Percentiles rank a stretch among this genome's conserved stretches.
phyloP scores from a whole-genome alignment of 2,888 invertebrate species.

The Caenorhabditis panamensis region DNA sequence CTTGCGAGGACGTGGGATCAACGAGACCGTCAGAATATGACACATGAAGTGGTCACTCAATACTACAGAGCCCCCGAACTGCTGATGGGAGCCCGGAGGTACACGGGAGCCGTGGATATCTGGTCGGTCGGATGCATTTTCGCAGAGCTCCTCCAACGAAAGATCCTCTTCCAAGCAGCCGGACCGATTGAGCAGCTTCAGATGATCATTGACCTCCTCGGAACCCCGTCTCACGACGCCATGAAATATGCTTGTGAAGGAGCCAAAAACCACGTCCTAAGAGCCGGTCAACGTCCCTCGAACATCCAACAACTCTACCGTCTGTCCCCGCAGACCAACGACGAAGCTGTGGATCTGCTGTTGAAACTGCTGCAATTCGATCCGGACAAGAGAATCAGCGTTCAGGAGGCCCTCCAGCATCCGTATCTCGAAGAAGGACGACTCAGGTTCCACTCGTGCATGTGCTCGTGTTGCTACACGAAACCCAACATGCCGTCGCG shows the following conservation, averaged over 20 bases:
- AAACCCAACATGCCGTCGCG: conserved; percentile 67
- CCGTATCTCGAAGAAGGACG: conserved; percentile 98
- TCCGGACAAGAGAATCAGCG: conserved; percentile 89
- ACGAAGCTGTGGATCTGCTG: conserved; percentile 97
- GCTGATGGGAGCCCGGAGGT: conserved; percentile 94
- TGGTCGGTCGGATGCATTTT: conserved; percentile 99
- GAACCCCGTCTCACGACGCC: conserved; percentile 95
- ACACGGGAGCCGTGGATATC: conserved; percentile 96
- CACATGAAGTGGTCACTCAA: conserved; percentile 99
- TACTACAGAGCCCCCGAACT: conserved; percentile 99
- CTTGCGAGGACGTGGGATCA: conserved; percentile 97
- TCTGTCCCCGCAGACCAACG: conserved; percentile 93
- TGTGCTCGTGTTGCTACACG: conserved; percentile 94
- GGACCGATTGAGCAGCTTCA: conserved; percentile 98
- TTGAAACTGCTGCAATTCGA: conserved; percentile 98
- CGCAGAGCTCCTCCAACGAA: conserved; percentile 94
- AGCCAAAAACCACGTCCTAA: conserved; percentile 89
- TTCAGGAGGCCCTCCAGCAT: conserved; percentile 95
- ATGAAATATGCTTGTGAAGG: conserved; percentile 98
- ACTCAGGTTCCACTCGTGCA: conserved; percentile 98
- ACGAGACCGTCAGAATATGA: conserved; percentile 94
- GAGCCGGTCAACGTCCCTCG: conserved; percentile 58
- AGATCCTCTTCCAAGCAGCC: conserved; percentile 98
- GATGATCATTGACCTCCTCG: conserved; percentile 95
- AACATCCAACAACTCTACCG: conserved; percentile 86